Percentiles rank a stretch among this genome's conserved stretches.
Evolutionary conservation across 1,140 invertebrate species (phyloP).

Genomic region (Drosophila yakuba): DNA sequence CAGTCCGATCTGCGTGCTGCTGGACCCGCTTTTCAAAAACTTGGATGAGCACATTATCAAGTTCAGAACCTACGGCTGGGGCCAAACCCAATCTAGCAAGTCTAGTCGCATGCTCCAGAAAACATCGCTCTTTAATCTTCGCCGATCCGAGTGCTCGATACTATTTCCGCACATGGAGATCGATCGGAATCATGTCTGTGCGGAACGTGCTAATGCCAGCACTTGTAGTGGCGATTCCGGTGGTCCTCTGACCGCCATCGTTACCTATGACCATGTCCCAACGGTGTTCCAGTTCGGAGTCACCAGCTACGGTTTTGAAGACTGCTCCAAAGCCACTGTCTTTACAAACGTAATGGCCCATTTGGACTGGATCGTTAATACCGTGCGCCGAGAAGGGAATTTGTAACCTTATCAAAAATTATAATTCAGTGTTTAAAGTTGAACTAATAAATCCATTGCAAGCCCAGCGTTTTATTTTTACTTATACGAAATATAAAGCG

Average conservation of each 20-base stretch:
- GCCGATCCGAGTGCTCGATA: background rate
- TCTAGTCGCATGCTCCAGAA: background rate
- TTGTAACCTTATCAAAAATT: background rate
- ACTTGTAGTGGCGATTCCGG: conserved; percentile 22
- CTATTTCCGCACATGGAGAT: background rate
- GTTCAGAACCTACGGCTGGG: conserved; percentile 22
- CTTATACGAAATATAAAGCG: too few relatives aligned
- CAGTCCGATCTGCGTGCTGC: conserved; percentile 16
- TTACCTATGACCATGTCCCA: background rate
- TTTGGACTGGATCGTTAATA: conserved; percentile 7
- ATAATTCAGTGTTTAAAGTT: too few relatives aligned
- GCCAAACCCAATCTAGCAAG: background rate
- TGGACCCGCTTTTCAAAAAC: background rate
- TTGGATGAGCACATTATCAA: background rate
- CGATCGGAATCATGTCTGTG: conserved; percentile 11
- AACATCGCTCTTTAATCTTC: background rate
- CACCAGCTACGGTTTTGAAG: background rate
- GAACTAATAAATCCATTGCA: too few relatives aligned
- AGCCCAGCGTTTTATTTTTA: too few relatives aligned
- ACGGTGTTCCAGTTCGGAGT: conserved; percentile 7
- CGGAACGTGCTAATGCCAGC: background rate
- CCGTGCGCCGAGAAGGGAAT: background rate
- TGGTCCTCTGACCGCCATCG: conserved; percentile 2
- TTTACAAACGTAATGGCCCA: conserved; percentile 26
- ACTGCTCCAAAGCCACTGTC: conserved; percentile 4